Percentiles rank a stretch among this genome's conserved stretches.
Conservation (phyloP, 64 coral and sea anemone species). For the Astreopora myriophthalma region DNA sequence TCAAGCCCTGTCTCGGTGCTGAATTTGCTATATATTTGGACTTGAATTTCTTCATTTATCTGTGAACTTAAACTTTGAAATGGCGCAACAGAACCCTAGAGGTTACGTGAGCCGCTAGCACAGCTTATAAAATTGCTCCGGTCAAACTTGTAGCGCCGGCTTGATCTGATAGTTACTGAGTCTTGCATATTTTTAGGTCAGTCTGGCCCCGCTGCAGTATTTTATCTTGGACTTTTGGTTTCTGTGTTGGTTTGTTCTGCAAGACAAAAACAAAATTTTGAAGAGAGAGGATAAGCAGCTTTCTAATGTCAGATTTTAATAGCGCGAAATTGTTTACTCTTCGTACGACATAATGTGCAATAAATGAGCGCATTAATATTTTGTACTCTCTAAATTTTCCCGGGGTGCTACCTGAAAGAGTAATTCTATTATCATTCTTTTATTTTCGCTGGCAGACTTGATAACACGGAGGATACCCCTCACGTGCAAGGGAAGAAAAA, state of each 20-base stretch:
- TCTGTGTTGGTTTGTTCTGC: constrained; percentile 15
- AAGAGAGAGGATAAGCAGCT: background rate
- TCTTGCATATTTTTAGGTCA: background rate
- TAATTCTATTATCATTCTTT: constrained; percentile 19
- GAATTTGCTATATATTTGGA: background rate
- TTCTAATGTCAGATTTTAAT: constrained; percentile 25
- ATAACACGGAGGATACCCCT: background rate
- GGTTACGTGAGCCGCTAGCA: background rate
- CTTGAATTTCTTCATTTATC: background rate
- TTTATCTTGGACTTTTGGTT: constrained; percentile 19
- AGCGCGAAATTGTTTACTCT: constrained; percentile 59
- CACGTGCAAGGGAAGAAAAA: background rate
- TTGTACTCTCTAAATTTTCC: constrained; percentile 54
- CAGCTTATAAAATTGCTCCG: background rate
- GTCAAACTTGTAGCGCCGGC: background rate
- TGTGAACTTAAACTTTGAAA: background rate
- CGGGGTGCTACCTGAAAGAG: constrained; percentile 8
- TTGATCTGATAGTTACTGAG: background rate
- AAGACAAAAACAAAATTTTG: background rate
- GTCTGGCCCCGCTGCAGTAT: background rate
- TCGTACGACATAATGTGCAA: constrained; percentile 31
- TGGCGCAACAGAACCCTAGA: background rate
- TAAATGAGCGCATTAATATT: constrained; percentile 74
- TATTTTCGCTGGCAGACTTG: background rate
- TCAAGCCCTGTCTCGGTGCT: background rate